These are phyloP conservation scores for Hydropsyche betteni DNA, from an alignment of 2,888 invertebrate genomes.

Conservation along the genomic window DNA sequence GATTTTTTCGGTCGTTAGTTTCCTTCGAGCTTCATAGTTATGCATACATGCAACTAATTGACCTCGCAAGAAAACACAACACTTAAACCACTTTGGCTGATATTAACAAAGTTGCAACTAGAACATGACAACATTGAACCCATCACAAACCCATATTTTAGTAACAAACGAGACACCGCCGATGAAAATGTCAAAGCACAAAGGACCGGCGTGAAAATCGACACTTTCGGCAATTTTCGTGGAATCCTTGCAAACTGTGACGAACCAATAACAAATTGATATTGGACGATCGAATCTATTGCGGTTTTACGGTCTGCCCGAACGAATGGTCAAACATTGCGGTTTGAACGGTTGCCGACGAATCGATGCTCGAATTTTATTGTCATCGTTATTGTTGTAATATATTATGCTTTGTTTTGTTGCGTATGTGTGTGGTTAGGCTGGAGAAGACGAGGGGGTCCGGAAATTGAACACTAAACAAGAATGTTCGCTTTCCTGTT, in stretches of 20 bases:
- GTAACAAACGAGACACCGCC: not conserved
- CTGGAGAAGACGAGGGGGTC: not conserved
- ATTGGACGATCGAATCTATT: slow-evolving; percentile 16
- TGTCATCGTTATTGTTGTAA: too few species aligned
- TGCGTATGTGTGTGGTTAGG: too few species aligned
- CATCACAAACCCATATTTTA: too few species aligned
- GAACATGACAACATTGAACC: too few species aligned
- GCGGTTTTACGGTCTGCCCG: slow-evolving; percentile 18
- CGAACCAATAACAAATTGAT: slow-evolving; percentile 32
- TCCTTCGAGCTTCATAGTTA: not conserved
- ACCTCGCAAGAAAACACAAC: too few species aligned
- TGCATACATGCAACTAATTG: too few species aligned
- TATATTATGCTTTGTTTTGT: too few species aligned
- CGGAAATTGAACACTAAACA: slow-evolving; percentile 20
- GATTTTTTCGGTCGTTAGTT: slow-evolving; percentile 23
- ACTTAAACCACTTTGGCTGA: too few species aligned
- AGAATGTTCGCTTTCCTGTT: slow-evolving; percentile 20
- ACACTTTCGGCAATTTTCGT: not conserved
- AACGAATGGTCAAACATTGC: slow-evolving; percentile 28
- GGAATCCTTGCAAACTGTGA: not conserved
- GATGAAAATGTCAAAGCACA: not conserved
- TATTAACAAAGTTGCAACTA: too few species aligned
- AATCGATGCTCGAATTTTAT: not conserved
- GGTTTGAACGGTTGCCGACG: slow-evolving; percentile 7
- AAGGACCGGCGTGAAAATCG: too few species aligned